A percentile compares a stretch with the other conserved stretches of the same genome.
These are phyloP conservation scores for Phortica okadai DNA, from an alignment of 2,888 invertebrate species.

Conservation along the genomic window DNA sequence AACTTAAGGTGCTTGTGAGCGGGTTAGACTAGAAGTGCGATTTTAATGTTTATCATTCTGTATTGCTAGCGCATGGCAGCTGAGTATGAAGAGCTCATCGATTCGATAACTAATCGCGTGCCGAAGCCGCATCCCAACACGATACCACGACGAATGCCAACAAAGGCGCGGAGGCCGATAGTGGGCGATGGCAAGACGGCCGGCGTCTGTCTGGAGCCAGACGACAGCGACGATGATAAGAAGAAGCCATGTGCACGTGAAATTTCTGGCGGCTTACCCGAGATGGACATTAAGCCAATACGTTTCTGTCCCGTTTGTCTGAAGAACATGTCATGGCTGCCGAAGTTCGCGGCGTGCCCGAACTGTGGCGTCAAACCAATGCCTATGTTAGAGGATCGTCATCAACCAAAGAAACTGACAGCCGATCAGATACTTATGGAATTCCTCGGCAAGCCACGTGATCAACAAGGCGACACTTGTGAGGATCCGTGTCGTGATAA, in stretches of 20 bases:
- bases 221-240: not conserved
- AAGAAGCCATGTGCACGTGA: not conserved
- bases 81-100: constrained; percentile 50
- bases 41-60: not conserved
- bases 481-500: constrained; percentile 47
- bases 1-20: constrained; percentile 50
- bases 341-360: constrained; percentile 75
- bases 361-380: constrained; percentile 71
- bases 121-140: constrained; percentile 26
- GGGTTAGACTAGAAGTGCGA: not conserved
- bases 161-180: not conserved
- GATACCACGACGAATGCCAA: not conserved
- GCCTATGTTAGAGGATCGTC: constrained; percentile 62
- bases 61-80: constrained; percentile 48
- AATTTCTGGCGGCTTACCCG: not conserved
- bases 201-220: not conserved
- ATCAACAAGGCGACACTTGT: constrained; percentile 46
- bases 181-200: not conserved
- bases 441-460: constrained; percentile 54
- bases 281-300: constrained; percentile 43
- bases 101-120: constrained; percentile 41
- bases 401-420: constrained; percentile 63
- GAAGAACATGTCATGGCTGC: constrained; percentile 72
- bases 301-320: constrained; percentile 72
- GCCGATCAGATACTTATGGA: constrained; percentile 67